phyloP scores from a whole-genome alignment of 2,113 vertebrate species.

The Octodon degus region DNA sequence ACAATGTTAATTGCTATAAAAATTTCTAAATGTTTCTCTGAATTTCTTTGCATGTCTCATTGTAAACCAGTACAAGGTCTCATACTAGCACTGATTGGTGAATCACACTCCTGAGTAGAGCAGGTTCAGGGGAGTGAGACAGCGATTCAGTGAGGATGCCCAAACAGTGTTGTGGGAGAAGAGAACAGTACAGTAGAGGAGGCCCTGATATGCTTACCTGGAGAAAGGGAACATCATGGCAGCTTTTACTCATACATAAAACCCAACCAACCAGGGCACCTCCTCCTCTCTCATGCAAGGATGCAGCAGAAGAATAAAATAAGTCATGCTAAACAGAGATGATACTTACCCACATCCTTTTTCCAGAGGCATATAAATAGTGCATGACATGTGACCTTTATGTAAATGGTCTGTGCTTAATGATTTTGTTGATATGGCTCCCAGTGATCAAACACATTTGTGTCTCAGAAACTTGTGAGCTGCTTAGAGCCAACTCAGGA shows the following conservation, averaged over 20 bases:
- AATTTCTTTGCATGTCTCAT: neutral
- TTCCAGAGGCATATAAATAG: neutral
- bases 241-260: neutral
- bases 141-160: neutral
- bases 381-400: neutral
- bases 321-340: neutral
- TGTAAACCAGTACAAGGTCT: neutral
- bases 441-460: neutral
- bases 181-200: neutral
- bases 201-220: neutral
- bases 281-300: neutral
- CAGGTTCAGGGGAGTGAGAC: neutral
- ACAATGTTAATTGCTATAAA: slow-evolving; percentile 37
- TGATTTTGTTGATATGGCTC: neutral
- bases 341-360: neutral
- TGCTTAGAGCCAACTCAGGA: neutral
- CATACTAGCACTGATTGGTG: neutral
- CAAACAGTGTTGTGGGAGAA: neutral
- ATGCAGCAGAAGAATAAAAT: neutral
- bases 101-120: neutral
- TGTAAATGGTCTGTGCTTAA: neutral
- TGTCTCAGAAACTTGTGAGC: slow-evolving; percentile 4
- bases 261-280: neutral
- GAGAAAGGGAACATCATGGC: neutral
- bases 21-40: neutral